Base-by-base conservation (phyloP, 2,113 vertebrate species). In the Eleginops maclovinus region DNA sequence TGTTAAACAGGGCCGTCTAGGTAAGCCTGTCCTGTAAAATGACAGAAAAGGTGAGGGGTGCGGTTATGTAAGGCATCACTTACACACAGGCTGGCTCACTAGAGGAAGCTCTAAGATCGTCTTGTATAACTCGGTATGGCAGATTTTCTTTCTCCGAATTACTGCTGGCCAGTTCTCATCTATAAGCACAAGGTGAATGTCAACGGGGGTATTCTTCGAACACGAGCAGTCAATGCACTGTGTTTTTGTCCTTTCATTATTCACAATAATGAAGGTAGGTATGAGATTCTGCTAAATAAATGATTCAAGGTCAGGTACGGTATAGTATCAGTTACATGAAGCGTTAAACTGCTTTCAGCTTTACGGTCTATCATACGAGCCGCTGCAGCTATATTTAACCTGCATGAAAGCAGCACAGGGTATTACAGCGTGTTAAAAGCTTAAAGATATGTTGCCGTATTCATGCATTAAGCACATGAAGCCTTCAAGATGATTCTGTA, bases 41-140 rank as follows among this genome's bases (percentile, higher is more conserved):
- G 85, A 91, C 90, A 91, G 89, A 72, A 76, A 88, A 89, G 89
- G 93, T 93, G 55, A 90, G 79, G 73, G 83, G 78, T 84, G 75
- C 83, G 15, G 84, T 85, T 84, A 90, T 89, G 79, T 89, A 89
- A 88, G 89, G n/a, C 90, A 89, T 61, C 79, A 31, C 84, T 82
- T 88, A 82, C 63, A 90, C 61, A 51, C 74, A 19, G 40, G 66
- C 85, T 78, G 21, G 12, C 65, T 81, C 74, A 85, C 55, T 71
- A 73, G 58, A 72, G 62, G 78, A 79, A 51, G 62, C 47, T 67
- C 58, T 73, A 63, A 70, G 61, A 83, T 79, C 24, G 0, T 47
- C 75, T 75, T 68, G 70, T 79, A 44, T 58, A 60, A 75, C 63
- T 60, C 66, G 14, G 68, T 26, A 13, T 15, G 54, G 72, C 43